Percentiles rank a stretch among this genome's conserved stretches.
Conservation (phyloP, 2,113 vertebrate genomes). For the Grallaria varia region DNA sequence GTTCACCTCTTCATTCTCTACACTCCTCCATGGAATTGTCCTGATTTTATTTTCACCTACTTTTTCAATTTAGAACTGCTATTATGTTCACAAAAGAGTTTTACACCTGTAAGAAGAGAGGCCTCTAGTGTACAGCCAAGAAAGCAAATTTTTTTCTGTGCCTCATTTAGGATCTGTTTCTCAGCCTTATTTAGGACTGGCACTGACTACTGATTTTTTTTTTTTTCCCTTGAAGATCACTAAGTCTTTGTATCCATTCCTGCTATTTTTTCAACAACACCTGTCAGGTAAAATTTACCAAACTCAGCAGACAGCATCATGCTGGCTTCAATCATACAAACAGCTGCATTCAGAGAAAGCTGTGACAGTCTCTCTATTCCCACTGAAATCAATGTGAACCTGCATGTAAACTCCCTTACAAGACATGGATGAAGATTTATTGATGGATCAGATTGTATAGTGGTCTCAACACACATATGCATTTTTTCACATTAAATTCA, state of each 20-base stretch:
- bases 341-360: background rate
- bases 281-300: background rate
- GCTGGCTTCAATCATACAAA: background rate
- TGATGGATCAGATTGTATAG: background rate
- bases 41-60: background rate
- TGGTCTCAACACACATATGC: background rate
- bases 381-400: background rate
- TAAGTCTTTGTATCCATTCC: background rate
- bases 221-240: background rate
- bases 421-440: background rate
- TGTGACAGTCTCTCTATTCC: fast-evolving
- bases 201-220: background rate
- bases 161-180: background rate
- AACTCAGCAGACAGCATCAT: background rate
- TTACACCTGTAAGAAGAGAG: background rate
- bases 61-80: background rate
- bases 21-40: background rate
- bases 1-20: background rate
- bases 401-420: background rate
- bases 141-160: background rate
- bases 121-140: background rate
- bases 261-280: background rate
- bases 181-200: background rate
- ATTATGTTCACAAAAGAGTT: background rate
- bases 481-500: background rate